Evolutionary conservation across 2,888 invertebrate species (phyloP), one percentile per base, ranked within the genome.

Genomic region (Polyommatus icarus): DNA sequence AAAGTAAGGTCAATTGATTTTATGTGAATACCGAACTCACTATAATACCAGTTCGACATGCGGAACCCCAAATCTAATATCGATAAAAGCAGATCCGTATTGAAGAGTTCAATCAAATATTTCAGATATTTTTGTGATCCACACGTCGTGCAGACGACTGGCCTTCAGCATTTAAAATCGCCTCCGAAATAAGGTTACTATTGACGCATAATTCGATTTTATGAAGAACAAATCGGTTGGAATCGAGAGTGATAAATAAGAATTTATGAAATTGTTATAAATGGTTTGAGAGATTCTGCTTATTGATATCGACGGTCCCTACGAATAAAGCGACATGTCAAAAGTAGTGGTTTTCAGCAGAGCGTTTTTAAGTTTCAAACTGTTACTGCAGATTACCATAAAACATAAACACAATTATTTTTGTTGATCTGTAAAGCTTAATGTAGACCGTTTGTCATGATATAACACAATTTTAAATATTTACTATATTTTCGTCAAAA

Each of bases 151-250:
- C 29, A 67, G 67, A 67, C 29, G 67, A 67, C 29, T 32, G 29
- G 15, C 67, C 67, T 67, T 67, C 67, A 32, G 18, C 29, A 67
- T 67, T 67, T 67, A 32, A 67, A 67, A 67, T 67, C 18, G 5
- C 15, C 6, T 15, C 15, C 15, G 6, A 67, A 32, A 67, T 15
- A 67, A 67, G 67, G 15, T 18, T 24, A 12, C 24, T 12, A 12
- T 10, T 61, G 61, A 24, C 8, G 8, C 59, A 24, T 61, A 12
- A 61, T 61, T 24, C 12, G 24, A 61, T 61, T 61, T 10, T 61
- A 61, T 61, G 10, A 12, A 61, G 61, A 61, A 61, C 61, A 61
- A 24, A 61, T 61, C 24, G 20, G 1, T 24, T 61, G 61, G 24
- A 24, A 24, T 24, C 12, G 61, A 61, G 8, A 59, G 10, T 20